Percentiles rank a stretch among this genome's conserved stretches.
Conservation (phyloP, 2,888 invertebrate species). For the Melikaiella ostensackeni region DNA sequence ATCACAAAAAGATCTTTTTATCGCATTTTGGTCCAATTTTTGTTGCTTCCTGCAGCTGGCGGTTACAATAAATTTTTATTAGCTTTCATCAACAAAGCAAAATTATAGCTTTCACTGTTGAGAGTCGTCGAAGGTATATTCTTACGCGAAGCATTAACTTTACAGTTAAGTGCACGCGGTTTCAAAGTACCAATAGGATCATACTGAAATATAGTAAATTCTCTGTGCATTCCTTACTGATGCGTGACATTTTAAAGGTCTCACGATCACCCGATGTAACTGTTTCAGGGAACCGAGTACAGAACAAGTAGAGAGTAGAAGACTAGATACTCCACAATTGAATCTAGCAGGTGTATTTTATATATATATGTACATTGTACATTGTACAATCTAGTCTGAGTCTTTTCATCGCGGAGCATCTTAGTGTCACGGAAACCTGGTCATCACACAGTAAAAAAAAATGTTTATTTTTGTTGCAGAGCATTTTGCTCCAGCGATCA, state of each 20-base stretch:
- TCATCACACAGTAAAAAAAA: background rate
- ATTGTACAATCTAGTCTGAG: background rate
- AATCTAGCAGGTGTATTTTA: background rate
- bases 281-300: conserved; percentile 21
- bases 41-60: conserved; percentile 2
- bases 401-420: background rate
- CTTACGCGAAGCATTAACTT: conserved; percentile 53
- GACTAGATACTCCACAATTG: conserved; percentile 10
- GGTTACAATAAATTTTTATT: conserved; percentile 46
- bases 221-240: conserved; percentile 16
- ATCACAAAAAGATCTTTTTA: background rate
- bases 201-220: conserved; percentile 41
- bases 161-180: conserved; percentile 56
- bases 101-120: conserved; percentile 49
- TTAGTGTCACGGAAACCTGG: background rate
- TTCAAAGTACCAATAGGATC: conserved; percentile 50
- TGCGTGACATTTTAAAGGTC: conserved; percentile 36
- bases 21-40: background rate
- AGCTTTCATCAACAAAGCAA: conserved; percentile 53
- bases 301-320: conserved; percentile 20
- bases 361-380: no score
- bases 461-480: no score
- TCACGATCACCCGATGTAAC: conserved; percentile 27
- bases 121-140: conserved; percentile 42
- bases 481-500: no score